Evolutionary conservation across 2,888 invertebrate species (phyloP).

Genomic region (Rhogogaster chlorosoma): DNA sequence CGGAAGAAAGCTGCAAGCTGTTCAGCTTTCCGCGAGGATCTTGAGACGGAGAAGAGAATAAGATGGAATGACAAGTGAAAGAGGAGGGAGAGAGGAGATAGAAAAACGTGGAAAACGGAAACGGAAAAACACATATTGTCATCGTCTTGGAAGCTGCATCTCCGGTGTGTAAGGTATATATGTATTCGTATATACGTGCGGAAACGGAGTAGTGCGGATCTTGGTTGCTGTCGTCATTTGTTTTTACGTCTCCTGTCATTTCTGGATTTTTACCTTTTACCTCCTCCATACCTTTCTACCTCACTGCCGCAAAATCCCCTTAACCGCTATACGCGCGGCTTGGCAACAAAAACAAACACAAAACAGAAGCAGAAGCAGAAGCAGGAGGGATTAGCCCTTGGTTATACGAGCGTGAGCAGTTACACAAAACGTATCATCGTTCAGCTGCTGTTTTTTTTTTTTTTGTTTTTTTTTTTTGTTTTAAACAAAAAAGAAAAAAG

Average conservation of each 20-base stretch:
- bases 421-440: not conserved
- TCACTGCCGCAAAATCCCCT: not conserved
- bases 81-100: not conserved
- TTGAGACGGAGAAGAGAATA: conserved; percentile 58
- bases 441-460: not conserved
- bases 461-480: too few relatives aligned
- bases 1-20: conserved; percentile 20
- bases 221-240: conserved; percentile 61
- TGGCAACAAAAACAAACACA: not conserved
- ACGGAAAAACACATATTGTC: conserved; percentile 65
- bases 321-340: not conserved
- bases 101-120: conserved; percentile 61
- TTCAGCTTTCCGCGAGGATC: conserved; percentile 40
- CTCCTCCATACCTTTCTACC: not conserved
- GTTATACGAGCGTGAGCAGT: conserved; percentile 1
- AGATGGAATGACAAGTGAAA: conserved; percentile 57
- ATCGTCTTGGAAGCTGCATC: conserved; percentile 64
- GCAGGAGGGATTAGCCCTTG: conserved; percentile 20
- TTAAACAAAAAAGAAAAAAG: not conserved
- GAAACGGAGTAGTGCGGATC: not conserved
- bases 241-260: conserved; percentile 65
- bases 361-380: conserved; percentile 6
- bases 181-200: not conserved
- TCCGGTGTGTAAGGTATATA: not conserved
- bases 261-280: conserved; percentile 20